A percentile compares a stretch with the other conserved stretches of the same genome.
Evolutionary conservation across 2,888 invertebrate genomes (phyloP).

Genomic region (Troglohyphantes excavatus): DNA sequence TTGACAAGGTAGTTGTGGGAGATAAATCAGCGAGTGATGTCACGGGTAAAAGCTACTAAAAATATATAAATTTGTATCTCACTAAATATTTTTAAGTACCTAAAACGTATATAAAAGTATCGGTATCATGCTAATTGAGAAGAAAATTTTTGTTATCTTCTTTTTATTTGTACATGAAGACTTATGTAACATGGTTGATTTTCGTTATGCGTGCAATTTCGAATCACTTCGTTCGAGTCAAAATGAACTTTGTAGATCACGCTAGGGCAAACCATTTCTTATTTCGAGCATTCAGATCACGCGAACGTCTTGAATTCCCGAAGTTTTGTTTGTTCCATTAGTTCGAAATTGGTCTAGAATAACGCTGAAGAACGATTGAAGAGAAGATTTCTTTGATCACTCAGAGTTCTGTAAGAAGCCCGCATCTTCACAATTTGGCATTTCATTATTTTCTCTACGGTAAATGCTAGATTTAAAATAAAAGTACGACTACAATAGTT

Average conservation of each 20-base stretch:
- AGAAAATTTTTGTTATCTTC: too few species aligned
- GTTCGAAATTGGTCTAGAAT: background rate
- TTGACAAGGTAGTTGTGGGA: too few species aligned
- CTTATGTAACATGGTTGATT: conserved; percentile 11
- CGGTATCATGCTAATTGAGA: too few species aligned
- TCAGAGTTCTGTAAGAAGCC: background rate
- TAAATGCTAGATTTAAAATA: too few species aligned
- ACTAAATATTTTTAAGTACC: too few species aligned
- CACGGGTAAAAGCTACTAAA: too few species aligned
- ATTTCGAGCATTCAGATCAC: conserved; percentile 50
- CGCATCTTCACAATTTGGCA: background rate
- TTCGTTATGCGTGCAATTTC: conserved; percentile 26
- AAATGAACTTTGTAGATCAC: conserved; percentile 11
- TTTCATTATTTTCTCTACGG: background rate
- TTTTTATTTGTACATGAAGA: background rate
- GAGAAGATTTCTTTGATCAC: background rate
- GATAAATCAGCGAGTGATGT: too few species aligned
- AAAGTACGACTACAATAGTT: too few species aligned
- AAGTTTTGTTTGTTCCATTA: background rate
- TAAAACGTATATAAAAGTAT: too few species aligned
- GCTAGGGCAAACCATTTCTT: conserved; percentile 13
- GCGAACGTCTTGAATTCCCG: conserved; percentile 20
- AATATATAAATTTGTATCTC: too few species aligned
- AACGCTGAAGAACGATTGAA: background rate
- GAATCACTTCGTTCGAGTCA: background rate